Base-by-base conservation (phyloP, 92 coral and sea anemone species). In the Zoanthus gigantus region DNA sequence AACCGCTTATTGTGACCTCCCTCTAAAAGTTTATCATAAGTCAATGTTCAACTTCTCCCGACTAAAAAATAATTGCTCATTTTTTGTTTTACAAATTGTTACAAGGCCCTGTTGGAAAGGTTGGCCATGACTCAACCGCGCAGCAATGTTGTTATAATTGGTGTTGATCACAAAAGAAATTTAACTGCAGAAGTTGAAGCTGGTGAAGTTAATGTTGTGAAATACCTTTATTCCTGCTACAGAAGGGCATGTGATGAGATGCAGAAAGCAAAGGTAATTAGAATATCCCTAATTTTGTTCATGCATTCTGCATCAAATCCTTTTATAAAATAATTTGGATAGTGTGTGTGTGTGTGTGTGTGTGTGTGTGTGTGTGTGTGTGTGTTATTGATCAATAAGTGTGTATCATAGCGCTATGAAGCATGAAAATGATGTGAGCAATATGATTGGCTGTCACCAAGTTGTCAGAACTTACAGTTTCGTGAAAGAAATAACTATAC, bases 101-200 rank as follows among this genome's bases (percentile, higher is more conserved):
- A 37, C 61, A 23, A 97, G 99, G 99, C 98, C 18, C 68, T 97
- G 60, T 88, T 95, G 89, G 98, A 97, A 89, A 89, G 99, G 30
- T 87, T 97, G 52, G 79, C 86, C 16, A 94, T 95, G 98, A 65
- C 78, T 12, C 88, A 94, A 16, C 99, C 98, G 7, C 93, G 95
- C 18, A 52, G 78, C 54, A 92, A 92, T 91, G 92, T 95, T 9
- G 54, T 91, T 77, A 87, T 89, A 46, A 90, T 94, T 53, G 95
- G 96, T 34, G 93, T 93, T 48, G 94, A 92, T 29, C 93, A 74
- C 68, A 82, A 89, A 74, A 91, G 94, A 63, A 88, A 94, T 44
- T 84, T 93, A 67, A 85, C 95, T 12, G 95, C 91, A 1, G 96
- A 92, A 67, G 83, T 96, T 28, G 97, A 97, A 61, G 96, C 98